Evolutionary conservation across 2,888 invertebrate species (phyloP).

Genomic region (Eutolmus rufibarbis): DNA sequence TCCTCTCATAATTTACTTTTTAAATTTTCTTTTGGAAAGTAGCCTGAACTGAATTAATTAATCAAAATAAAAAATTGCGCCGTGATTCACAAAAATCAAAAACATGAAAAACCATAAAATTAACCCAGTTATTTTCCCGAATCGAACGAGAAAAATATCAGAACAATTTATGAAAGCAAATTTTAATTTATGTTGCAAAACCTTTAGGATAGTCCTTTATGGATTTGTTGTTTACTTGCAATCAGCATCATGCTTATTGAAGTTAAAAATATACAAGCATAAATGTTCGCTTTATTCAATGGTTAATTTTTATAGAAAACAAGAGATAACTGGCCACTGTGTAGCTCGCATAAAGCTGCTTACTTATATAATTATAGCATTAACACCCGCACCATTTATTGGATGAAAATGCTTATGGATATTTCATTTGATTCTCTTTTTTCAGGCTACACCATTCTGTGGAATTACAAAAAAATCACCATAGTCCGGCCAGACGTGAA

Average conservation of each 20-base stretch:
- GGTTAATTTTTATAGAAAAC: not conserved
- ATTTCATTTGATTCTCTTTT: constrained; percentile 49
- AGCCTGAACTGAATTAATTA: not conserved
- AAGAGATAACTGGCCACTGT: not conserved
- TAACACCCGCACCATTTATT: not conserved
- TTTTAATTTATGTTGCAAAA: not conserved
- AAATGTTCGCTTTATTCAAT: not conserved
- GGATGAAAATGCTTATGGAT: not conserved
- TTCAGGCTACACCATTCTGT: constrained; percentile 82
- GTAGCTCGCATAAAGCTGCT: not conserved
- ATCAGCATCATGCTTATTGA: not conserved
- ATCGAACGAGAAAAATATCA: not conserved
- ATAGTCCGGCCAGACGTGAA: constrained; percentile 91
- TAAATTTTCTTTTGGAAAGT: not conserved
- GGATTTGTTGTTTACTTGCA: not conserved
- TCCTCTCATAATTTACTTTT: no score
- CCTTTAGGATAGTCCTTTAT: not conserved
- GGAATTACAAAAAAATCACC: constrained; percentile 84
- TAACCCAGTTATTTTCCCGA: not conserved
- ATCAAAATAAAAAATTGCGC: not conserved
- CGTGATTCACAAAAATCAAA: not conserved
- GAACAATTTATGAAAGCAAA: not conserved
- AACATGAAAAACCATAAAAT: not conserved
- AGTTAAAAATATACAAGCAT: not conserved
- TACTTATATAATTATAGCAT: not conserved